Evolutionary conservation across 2,113 vertebrate species (phyloP).

Genomic region (Odocoileus hemionus): DNA sequence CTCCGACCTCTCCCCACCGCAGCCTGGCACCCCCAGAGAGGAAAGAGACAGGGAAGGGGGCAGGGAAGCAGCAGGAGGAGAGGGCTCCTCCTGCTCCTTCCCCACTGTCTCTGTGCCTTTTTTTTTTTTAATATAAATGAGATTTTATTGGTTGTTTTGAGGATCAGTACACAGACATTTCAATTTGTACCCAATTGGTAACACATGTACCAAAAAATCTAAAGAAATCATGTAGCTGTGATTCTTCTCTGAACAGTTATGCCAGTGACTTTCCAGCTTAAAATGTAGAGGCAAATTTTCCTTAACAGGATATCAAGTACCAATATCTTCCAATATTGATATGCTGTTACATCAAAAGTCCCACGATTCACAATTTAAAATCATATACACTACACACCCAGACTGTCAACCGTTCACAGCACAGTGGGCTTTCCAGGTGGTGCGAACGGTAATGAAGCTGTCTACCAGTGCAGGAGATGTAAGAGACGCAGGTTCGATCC

Average conservation of each 20-base stretch:
- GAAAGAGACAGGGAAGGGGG: neutral
- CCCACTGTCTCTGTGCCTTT: neutral
- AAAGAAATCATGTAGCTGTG: neutral
- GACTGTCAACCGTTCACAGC: neutral
- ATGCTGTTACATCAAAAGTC: neutral
- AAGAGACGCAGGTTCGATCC: neutral
- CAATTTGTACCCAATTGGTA: neutral
- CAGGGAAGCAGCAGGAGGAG: neutral
- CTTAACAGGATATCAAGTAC: neutral
- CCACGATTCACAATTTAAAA: neutral
- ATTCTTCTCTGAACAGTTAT: neutral
- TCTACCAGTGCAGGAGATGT: fast-evolving
- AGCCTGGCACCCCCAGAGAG: neutral
- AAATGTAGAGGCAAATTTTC: neutral
- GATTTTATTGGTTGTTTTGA: neutral
- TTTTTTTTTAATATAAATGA: neutral
- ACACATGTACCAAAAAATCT: neutral
- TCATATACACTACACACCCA: neutral
- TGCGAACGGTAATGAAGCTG: neutral
- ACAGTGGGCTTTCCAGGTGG: neutral
- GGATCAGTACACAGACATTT: neutral
- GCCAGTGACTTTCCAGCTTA: neutral
- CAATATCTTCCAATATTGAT: neutral
- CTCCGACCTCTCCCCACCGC: neutral
- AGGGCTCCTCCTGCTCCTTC: neutral